Evolutionary conservation across 2,888 invertebrate genomes (phyloP).

Genomic region (Tricholauxania praeusta): DNA sequence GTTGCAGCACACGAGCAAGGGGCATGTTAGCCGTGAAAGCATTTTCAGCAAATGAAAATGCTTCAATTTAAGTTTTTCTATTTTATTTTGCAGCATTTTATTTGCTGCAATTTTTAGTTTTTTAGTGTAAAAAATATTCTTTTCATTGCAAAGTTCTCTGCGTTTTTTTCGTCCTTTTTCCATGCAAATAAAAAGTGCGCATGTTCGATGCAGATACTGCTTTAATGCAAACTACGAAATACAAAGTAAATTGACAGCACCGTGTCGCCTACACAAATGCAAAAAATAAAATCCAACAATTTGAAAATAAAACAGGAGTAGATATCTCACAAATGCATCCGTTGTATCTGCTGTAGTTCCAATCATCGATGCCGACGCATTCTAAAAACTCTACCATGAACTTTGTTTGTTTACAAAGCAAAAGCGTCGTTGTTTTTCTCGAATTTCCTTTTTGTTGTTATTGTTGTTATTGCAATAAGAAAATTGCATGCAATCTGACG

Average conservation of each 20-base stretch:
- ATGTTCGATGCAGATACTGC: slow-evolving; percentile 53
- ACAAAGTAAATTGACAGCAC: slow-evolving; percentile 33
- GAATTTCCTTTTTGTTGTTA: not conserved
- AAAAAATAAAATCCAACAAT: slow-evolving; percentile 48
- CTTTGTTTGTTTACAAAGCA: slow-evolving; percentile 37
- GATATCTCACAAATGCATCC: slow-evolving; percentile 15
- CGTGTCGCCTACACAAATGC: slow-evolving; percentile 37
- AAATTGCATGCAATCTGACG: slow-evolving; percentile 3
- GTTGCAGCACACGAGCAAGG: slow-evolving; percentile 55
- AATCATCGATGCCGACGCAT: slow-evolving; percentile 26
- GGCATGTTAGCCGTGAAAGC: slow-evolving; percentile 10
- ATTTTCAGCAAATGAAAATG: slow-evolving; percentile 63
- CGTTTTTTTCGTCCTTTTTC: slow-evolving; percentile 40
- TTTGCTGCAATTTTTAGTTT: slow-evolving; percentile 58
- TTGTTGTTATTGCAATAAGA: not conserved
- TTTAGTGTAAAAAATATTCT: slow-evolving; percentile 26
- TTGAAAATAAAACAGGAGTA: slow-evolving; percentile 14
- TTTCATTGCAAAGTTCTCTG: slow-evolving; percentile 34
- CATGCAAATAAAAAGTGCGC: slow-evolving; percentile 58
- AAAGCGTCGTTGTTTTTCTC: not conserved
- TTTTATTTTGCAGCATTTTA: slow-evolving; percentile 53
- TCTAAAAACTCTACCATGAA: slow-evolving; percentile 18
- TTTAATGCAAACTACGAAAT: too few relatives aligned
- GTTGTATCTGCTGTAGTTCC: slow-evolving; percentile 1
- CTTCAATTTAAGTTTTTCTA: slow-evolving; percentile 62